Evolutionary conservation across 2,888 invertebrate genomes (phyloP).

Genomic region (Crocallis elinguaria): DNA sequence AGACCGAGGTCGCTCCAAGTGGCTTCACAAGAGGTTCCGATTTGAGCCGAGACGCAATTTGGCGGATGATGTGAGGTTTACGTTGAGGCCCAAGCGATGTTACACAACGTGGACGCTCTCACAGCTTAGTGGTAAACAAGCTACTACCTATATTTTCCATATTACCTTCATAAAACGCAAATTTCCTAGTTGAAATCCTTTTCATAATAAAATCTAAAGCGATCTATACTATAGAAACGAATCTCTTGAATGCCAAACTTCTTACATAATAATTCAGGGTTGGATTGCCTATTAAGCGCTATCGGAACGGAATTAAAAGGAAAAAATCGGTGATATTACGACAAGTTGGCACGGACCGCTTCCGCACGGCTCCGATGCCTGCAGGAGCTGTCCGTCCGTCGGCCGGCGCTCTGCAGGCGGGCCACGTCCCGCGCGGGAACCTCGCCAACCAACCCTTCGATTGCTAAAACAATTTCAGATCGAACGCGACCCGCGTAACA

Average conservation of each 20-base stretch:
- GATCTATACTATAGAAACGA: neutral
- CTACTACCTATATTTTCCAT: no score
- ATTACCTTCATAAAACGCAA: neutral
- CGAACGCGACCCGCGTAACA: slow-evolving; percentile 32
- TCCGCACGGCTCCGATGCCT: slow-evolving; percentile 12
- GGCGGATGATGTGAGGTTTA: slow-evolving; percentile 1
- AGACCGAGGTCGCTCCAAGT: slow-evolving; percentile 9
- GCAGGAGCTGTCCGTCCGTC: slow-evolving; percentile 1
- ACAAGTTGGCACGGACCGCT: slow-evolving; percentile 37
- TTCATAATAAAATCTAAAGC: neutral
- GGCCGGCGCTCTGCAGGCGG: slow-evolving; percentile 31
- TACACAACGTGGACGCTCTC: slow-evolving; percentile 2
- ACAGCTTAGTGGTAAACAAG: no score
- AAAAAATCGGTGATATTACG: slow-evolving; percentile 40
- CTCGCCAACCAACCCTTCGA: slow-evolving; percentile 28
- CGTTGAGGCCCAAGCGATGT: neutral
- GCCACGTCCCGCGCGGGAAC: slow-evolving; percentile 35
- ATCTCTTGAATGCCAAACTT: slow-evolving; percentile 14
- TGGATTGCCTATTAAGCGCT: slow-evolving; percentile 40
- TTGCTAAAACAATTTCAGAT: slow-evolving; percentile 46
- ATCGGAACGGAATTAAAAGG: slow-evolving; percentile 43
- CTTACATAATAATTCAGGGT: slow-evolving; percentile 32
- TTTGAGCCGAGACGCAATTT: slow-evolving; percentile 28
- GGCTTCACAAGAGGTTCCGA: slow-evolving; percentile 16
- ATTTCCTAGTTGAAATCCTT: neutral